A percentile compares a stretch with the other conserved stretches of the same genome.
These are phyloP conservation scores for Cephus spinipes DNA, from an alignment of 2,888 invertebrate species.

Conservation along the genomic window DNA sequence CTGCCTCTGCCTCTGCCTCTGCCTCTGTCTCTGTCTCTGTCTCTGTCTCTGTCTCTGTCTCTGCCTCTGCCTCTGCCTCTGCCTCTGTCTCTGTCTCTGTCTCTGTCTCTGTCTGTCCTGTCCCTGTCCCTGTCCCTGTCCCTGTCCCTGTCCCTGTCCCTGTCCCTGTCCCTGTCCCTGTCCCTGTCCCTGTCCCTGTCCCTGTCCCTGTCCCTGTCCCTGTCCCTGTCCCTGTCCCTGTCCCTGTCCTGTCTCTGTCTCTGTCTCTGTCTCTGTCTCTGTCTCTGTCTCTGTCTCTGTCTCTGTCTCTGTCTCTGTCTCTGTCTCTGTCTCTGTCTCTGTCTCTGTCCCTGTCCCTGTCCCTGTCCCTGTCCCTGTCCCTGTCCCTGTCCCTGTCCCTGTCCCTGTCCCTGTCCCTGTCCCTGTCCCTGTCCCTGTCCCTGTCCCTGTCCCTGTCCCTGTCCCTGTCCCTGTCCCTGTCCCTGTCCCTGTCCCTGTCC, in stretches of 20 bases:
- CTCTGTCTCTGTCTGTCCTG: not conserved
- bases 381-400: not conserved
- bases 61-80: too few species aligned
- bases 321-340: too few species aligned
- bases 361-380: conserved; percentile 1
- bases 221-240: too few species aligned
- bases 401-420: not conserved
- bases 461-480: not conserved
- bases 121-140: conserved; percentile 3
- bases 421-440: not conserved
- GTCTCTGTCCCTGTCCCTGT: too few species aligned
- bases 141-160: conserved; percentile 3
- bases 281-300: too few species aligned
- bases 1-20: too few species aligned
- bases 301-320: too few species aligned
- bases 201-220: conserved; percentile 3
- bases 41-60: too few species aligned
- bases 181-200: conserved; percentile 3
- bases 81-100: too few species aligned
- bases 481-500: conserved; percentile 3
- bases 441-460: not conserved
- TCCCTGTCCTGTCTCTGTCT: too few species aligned
- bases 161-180: conserved; percentile 3
- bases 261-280: too few species aligned
- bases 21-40: too few species aligned